These are phyloP conservation scores for Microplitis mediator DNA, from an alignment of 1,140 invertebrate species.

Conservation along the genomic window DNA sequence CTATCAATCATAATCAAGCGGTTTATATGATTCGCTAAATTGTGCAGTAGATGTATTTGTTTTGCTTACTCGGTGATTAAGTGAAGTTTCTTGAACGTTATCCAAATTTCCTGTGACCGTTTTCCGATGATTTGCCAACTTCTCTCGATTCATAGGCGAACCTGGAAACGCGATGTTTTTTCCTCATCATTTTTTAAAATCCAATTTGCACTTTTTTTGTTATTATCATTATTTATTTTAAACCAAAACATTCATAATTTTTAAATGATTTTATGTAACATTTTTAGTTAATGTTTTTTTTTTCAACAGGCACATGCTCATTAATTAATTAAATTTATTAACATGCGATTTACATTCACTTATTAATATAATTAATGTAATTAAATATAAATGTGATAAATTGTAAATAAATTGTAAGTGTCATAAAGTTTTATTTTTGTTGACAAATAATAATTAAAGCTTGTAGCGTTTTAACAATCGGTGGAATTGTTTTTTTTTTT, in stretches of 20 bases:
- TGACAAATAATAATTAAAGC: background rate
- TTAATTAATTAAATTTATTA: background rate
- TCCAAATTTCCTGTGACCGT: conserved; percentile 68
- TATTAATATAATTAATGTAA: background rate
- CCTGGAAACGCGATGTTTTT: conserved; percentile 61
- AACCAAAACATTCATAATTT: no score
- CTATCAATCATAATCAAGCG: conserved; percentile 55
- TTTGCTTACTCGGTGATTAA: conserved; percentile 66
- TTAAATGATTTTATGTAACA: no score
- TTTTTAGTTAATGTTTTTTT: conserved; percentile 7
- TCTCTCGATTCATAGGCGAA: conserved; percentile 78
- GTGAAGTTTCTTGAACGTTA: conserved; percentile 75
- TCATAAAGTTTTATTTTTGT: background rate
- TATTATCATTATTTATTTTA: no score
- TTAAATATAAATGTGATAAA: no score
- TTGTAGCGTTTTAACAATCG: conserved; percentile 33
- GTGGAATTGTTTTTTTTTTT: conserved; percentile 19
- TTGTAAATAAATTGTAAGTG: no score
- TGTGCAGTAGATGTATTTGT: conserved; percentile 53
- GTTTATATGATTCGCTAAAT: conserved; percentile 55
- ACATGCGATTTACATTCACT: background rate
- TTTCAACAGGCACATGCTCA: background rate
- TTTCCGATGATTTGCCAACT: conserved; percentile 73
- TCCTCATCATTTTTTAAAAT: no score
- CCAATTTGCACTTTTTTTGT: no score